phyloP scores from a whole-genome alignment of 2,888 invertebrate genomes.

The Eristalis arbustorum region DNA sequence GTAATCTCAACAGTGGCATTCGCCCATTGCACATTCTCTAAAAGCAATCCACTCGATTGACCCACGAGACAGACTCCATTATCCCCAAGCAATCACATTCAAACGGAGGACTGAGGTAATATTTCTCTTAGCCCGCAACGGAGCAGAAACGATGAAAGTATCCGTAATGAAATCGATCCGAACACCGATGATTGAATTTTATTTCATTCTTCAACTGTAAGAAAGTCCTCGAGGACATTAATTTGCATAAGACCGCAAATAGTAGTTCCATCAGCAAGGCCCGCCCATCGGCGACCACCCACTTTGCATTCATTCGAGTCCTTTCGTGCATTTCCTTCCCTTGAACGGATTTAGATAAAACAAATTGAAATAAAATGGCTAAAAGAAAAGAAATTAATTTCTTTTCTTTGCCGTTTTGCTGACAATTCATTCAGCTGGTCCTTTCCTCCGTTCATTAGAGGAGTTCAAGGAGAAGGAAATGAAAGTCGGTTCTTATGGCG shows the following conservation, averaged over 20 bases:
- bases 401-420: slow-evolving; percentile 33
- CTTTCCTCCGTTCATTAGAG: slow-evolving; percentile 57
- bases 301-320: background rate
- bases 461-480: slow-evolving; percentile 46
- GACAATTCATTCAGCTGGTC: slow-evolving; percentile 61
- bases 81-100: background rate
- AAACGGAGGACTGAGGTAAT: slow-evolving; percentile 22
- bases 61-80: background rate
- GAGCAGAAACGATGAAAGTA: background rate
- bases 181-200: slow-evolving; percentile 14
- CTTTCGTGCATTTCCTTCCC: slow-evolving; percentile 6
- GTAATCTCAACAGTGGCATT: background rate
- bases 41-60: background rate
- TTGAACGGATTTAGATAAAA: slow-evolving; percentile 41
- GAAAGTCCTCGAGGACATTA: slow-evolving; percentile 43
- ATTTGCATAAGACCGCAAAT: slow-evolving; percentile 63
- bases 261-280: slow-evolving; percentile 20
- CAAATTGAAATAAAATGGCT: slow-evolving; percentile 44
- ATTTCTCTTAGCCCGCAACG: slow-evolving; percentile 18
- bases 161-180: slow-evolving; percentile 24
- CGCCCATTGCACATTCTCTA: background rate
- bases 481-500: background rate
- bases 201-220: slow-evolving; percentile 12
- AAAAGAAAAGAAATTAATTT: slow-evolving; percentile 46
- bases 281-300: background rate